Evolutionary conservation across 1,140 invertebrate species (phyloP).

Genomic region (Papilio machaon): DNA sequence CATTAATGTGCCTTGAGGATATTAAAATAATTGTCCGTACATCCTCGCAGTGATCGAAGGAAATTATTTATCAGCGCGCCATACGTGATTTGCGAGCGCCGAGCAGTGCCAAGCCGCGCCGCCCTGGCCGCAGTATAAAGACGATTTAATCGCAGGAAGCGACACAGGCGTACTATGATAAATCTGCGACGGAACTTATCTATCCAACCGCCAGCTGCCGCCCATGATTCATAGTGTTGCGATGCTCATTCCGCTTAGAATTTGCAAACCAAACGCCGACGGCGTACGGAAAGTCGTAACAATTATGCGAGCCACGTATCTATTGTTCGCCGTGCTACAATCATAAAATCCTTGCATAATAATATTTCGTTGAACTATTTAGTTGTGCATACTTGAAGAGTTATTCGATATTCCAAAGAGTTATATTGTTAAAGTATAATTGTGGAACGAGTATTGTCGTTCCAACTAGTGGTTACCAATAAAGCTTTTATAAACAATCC

Average conservation of each 20-base stretch:
- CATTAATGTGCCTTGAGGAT: conserved; percentile 27
- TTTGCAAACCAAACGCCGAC: conserved; percentile 33
- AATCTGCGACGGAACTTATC: conserved; percentile 73
- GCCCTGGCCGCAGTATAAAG: conserved; percentile 22
- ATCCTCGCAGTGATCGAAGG: conserved; percentile 56
- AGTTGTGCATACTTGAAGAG: conserved; percentile 16
- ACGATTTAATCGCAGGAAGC: conserved; percentile 76
- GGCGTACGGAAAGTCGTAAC: conserved; percentile 18
- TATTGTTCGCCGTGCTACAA: conserved; percentile 26
- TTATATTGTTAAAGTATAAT: conserved; percentile 14
- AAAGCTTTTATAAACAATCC: conserved; percentile 53
- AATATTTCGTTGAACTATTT: conserved; percentile 11
- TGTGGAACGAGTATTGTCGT: conserved; percentile 1
- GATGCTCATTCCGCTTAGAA: conserved; percentile 49
- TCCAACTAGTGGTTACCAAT: conserved; percentile 51
- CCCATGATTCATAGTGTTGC: conserved; percentile 68
- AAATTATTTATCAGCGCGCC: conserved; percentile 72
- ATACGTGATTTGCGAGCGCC: conserved; percentile 71
- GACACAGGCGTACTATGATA: conserved; percentile 61
- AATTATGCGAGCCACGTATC: conserved; percentile 31
- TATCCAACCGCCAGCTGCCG: conserved; percentile 67
- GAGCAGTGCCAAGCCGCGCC: conserved; percentile 32
- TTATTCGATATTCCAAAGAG: conserved; percentile 9
- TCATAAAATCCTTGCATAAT: conserved; percentile 27
- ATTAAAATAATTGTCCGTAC: conserved; percentile 51